Evolutionary conservation across 2,888 invertebrate genomes (phyloP).

Genomic region (Harpalus rubripes): DNA sequence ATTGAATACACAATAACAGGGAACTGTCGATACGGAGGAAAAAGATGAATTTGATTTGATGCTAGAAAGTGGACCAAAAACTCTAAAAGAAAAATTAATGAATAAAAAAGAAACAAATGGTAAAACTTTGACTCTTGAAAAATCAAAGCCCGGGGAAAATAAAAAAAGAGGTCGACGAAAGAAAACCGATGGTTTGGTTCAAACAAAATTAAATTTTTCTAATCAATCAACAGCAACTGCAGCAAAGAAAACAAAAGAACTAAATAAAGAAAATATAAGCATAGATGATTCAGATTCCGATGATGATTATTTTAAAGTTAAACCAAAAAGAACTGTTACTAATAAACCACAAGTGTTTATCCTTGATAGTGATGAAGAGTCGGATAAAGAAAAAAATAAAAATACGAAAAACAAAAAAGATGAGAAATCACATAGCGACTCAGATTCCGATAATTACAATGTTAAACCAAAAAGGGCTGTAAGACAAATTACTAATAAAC

Average conservation of each 20-base stretch:
- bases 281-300: background rate
- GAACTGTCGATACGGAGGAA: constrained; percentile 75
- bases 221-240: background rate
- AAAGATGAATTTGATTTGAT: constrained; percentile 84
- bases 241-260: background rate
- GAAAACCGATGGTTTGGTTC: constrained; percentile 82
- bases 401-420: background rate
- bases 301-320: background rate
- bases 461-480: background rate
- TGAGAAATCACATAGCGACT: background rate
- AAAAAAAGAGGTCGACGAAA: constrained; percentile 71
- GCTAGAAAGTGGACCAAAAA: constrained; percentile 78
- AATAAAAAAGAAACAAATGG: constrained; percentile 69
- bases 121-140: constrained; percentile 71
- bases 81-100: constrained; percentile 80
- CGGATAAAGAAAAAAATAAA: background rate
- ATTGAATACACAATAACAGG: background rate
- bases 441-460: background rate
- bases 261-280: background rate
- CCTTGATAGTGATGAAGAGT: background rate
- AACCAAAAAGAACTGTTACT: background rate
- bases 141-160: constrained; percentile 77
- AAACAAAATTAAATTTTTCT: constrained; percentile 84
- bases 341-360: background rate
- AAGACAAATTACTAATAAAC: background rate